Conservation (phyloP, 2,113 vertebrate species). For the Malaclemys terrapin region DNA sequence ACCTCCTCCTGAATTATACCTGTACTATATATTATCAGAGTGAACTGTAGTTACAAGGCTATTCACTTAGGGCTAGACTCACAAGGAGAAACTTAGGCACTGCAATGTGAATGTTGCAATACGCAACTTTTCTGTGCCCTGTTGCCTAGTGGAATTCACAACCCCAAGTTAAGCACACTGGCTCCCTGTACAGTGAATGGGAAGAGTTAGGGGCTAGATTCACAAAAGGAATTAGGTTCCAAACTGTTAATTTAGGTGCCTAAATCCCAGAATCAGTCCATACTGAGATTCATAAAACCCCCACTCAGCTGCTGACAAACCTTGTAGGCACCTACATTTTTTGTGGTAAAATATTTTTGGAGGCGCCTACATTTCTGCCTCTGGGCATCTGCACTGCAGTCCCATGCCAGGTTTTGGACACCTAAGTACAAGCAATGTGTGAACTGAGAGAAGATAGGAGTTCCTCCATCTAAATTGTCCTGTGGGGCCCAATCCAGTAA, state of each 20-base stretch:
- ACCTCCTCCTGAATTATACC: conserved; percentile 19
- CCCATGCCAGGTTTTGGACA: background rate
- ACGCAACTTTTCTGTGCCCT: background rate
- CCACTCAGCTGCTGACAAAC: background rate
- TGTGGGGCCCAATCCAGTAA: background rate
- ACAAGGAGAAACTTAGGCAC: background rate
- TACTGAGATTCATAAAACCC: background rate
- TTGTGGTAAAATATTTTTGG: background rate
- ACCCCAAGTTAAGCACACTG: background rate
- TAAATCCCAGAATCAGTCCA: background rate
- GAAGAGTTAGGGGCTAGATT: background rate
- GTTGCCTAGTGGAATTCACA: background rate
- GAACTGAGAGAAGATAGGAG: background rate
- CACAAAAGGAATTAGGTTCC: background rate
- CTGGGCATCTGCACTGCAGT: background rate
- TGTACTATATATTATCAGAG: background rate
- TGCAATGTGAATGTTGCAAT: background rate
- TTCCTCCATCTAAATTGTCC: background rate
- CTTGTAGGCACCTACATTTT: background rate
- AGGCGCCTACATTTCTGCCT: too few species aligned
- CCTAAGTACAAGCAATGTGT: background rate
- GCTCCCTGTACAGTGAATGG: background rate
- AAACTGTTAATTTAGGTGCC: background rate
- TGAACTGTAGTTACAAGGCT: background rate
- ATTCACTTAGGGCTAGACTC: background rate